A percentile compares a stretch with the other conserved stretches of the same genome.
Conservation (phyloP, 2,888 invertebrate genomes). For the Ashinkailepas kermadecensis region DNA sequence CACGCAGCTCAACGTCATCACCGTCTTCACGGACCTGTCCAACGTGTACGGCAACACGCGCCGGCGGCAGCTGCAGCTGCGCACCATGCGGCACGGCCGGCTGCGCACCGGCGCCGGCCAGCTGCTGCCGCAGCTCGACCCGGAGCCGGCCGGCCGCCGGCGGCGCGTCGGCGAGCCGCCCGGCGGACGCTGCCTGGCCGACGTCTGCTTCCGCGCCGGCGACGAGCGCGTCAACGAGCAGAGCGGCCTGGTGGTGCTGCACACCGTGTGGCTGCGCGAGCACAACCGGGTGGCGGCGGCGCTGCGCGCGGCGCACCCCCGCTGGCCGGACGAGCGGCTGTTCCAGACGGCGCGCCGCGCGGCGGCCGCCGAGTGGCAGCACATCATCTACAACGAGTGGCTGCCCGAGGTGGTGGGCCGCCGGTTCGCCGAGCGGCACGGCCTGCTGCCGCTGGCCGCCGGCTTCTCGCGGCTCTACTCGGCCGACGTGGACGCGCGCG, state of each 20-base stretch:
- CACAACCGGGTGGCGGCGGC: slow-evolving; percentile 46
- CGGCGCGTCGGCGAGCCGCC: slow-evolving; percentile 33
- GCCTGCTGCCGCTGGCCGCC: slow-evolving; percentile 40
- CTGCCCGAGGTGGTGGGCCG: slow-evolving; percentile 48
- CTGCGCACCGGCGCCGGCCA: slow-evolving; percentile 24
- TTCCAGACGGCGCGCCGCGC: slow-evolving; percentile 49
- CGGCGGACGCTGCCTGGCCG: too few relatives aligned
- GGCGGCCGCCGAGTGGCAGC: slow-evolving; percentile 48
- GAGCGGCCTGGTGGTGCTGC: slow-evolving; percentile 61
- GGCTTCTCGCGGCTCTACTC: slow-evolving; percentile 49
- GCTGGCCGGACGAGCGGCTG: slow-evolving; percentile 48
- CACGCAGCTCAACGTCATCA: slow-evolving; percentile 60
- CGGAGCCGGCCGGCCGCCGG: too few relatives aligned
- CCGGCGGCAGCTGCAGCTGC: slow-evolving; percentile 55
- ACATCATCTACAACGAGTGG: slow-evolving; percentile 50
- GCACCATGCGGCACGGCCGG: slow-evolving; percentile 57
- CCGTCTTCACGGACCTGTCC: slow-evolving; percentile 67
- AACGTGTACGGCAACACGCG: slow-evolving; percentile 69
- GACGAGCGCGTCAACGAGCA: slow-evolving; percentile 50
- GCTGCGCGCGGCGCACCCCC: slow-evolving; percentile 44
- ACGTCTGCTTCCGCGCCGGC: slow-evolving; percentile 37
- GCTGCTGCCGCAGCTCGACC: slow-evolving; percentile 29
- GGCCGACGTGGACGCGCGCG: slow-evolving; percentile 47
- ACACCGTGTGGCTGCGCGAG: slow-evolving; percentile 55
- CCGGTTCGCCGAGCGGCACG: slow-evolving; percentile 39